phyloP scores from a whole-genome alignment of 1,140 invertebrate genomes.

The Heterodera carotae region DNA sequence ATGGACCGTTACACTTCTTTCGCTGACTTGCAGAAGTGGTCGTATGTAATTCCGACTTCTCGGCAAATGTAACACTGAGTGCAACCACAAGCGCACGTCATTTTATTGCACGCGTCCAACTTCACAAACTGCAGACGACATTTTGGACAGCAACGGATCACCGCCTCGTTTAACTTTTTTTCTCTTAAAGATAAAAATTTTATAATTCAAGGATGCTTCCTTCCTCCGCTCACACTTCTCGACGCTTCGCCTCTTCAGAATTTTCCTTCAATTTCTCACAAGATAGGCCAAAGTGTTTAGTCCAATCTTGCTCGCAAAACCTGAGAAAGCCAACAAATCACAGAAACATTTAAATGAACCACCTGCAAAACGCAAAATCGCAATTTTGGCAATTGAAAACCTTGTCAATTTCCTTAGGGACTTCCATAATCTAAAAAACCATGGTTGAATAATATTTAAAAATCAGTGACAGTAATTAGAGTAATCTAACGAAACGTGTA shows the following conservation, averaged over 20 bases:
- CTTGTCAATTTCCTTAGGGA: constrained; percentile 31
- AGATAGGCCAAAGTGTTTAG: constrained; percentile 38
- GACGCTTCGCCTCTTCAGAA: constrained; percentile 9
- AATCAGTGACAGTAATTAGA: too few relatives aligned
- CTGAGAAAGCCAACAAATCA: too few relatives aligned
- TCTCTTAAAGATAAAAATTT: constrained; percentile 34
- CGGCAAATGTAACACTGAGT: constrained; percentile 37
- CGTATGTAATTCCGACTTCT: constrained; percentile 69
- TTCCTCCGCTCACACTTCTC: constrained; percentile 13
- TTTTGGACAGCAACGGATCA: constrained; percentile 69
- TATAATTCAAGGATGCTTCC: not conserved
- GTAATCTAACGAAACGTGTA: constrained; percentile 34
- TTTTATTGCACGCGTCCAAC: constrained; percentile 75
- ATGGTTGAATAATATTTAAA: constrained; percentile 42
- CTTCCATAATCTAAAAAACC: constrained; percentile 25
- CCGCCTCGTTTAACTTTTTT: constrained; percentile 36
- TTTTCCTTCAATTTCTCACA: constrained; percentile 35
- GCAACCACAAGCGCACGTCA: constrained; percentile 74
- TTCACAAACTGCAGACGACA: constrained; percentile 73
- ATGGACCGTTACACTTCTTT: too few relatives aligned
- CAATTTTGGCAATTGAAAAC: constrained; percentile 41
- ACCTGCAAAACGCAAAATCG: constrained; percentile 31
- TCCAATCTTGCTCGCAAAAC: constrained; percentile 38
- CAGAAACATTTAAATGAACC: too few relatives aligned
- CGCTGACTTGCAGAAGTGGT: constrained; percentile 66